Evolutionary conservation across 1,140 invertebrate genomes (phyloP), one percentile per base, ranked within the genome.

Genomic region (Cotesia chilonis): DNA sequence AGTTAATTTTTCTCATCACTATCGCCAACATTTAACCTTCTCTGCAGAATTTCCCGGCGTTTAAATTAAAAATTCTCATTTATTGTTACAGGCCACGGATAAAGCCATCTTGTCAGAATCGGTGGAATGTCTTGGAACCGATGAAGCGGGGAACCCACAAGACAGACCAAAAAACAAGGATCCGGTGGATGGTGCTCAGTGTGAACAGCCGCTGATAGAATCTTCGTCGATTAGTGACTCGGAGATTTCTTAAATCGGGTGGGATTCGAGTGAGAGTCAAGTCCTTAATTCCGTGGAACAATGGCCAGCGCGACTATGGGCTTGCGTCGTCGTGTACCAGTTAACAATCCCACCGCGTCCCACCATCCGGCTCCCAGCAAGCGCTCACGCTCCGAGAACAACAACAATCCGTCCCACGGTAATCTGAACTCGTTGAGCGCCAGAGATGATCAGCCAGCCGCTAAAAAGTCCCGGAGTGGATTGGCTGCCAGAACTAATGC

Each of bases 231-330:
- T 59, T 59, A 28, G 57, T 59, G 57, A 28, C 28, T 28, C 28
- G 28, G 28, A 28, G 28, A 28, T 28, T 28, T 28, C 28, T 28
- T 1, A 1, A 28, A 28, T 28, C 28, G 28, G 28, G 28, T 28
- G 28, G 28, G 28, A 28, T 28, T 28, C 28, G 28, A 28, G 28
- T 28, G 2, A 28, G 28, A 28, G 28, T 28, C 28, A 28, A 28
- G 28, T 28, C 28, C 28, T 28, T 28, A 28, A 28, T 28, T 28
- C 28, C 28, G 60, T 54, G 12, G 67, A 63, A 73, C 38, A 77
- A 87, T 87, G 86, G 84, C 85, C 10, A 85, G 82, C 20, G 84
- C 82, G 52, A 86, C 84, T 64, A 87, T 85, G 85, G 86, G 86
- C 59, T 77, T 87, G 17, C 84, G 86, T 38, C 84, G 86, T 67